A percentile compares a stretch with the other conserved stretches of the same genome.
phyloP scores from a whole-genome alignment of 2,888 invertebrate genomes.

The Bellardia bayeri region DNA sequence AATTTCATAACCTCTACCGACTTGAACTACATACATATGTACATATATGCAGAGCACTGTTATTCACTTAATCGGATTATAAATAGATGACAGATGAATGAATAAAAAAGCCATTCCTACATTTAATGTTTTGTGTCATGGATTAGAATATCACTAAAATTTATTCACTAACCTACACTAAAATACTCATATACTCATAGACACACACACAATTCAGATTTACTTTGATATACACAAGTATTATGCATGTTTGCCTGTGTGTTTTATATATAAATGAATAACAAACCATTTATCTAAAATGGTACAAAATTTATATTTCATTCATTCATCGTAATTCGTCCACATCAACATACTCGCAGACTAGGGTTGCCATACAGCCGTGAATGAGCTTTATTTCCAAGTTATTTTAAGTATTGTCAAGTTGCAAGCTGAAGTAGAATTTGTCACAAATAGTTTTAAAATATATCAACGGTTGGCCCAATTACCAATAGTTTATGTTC shows the following conservation, averaged over 20 bases:
- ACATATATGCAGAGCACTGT: slow-evolving; percentile 5
- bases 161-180: slow-evolving; percentile 19
- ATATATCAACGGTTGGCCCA: too few species aligned
- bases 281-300: slow-evolving; percentile 53
- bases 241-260: not conserved
- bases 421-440: too few species aligned
- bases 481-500: too few species aligned
- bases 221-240: not conserved
- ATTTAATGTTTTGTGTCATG: slow-evolving; percentile 52
- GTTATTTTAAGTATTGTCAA: too few species aligned
- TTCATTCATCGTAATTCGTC: not conserved
- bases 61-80: slow-evolving; percentile 60
- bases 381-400: too few species aligned
- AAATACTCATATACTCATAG: not conserved
- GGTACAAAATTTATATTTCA: slow-evolving; percentile 41
- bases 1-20: slow-evolving; percentile 31
- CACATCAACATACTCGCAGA: not conserved
- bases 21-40: not conserved
- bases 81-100: slow-evolving; percentile 63
- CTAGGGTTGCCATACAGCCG: too few species aligned
- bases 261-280: slow-evolving; percentile 36
- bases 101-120: slow-evolving; percentile 56
- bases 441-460: too few species aligned
- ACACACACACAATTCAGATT: too few species aligned
- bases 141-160: slow-evolving; percentile 53